Percentiles rank a stretch among this genome's conserved stretches.
Conservation (phyloP, 2,113 vertebrate genomes). For the Aphelocoma coerulescens region DNA sequence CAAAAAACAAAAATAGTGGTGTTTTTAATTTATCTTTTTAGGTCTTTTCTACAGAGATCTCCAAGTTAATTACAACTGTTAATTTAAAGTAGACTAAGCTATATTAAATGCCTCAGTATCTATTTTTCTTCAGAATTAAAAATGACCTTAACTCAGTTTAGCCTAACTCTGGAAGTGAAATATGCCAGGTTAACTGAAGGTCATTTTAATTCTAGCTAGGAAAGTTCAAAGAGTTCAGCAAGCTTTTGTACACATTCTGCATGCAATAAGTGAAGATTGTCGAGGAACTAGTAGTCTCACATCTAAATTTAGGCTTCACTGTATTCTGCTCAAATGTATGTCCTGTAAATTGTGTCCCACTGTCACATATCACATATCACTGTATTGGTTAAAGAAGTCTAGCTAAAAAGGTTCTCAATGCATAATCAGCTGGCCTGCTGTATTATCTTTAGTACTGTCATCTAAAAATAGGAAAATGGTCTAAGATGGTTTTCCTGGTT, state of each 20-base stretch:
- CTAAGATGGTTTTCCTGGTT: background rate
- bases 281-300: background rate
- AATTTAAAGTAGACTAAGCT: constrained; percentile 5
- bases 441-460: background rate
- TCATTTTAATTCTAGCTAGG: background rate
- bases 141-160: constrained; percentile 25
- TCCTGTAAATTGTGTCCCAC: background rate
- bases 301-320: background rate
- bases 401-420: background rate
- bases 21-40: background rate
- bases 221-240: background rate
- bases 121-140: constrained; percentile 38
- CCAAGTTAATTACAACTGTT: constrained; percentile 14
- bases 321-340: background rate
- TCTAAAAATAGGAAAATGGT: background rate
- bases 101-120: background rate
- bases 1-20: background rate
- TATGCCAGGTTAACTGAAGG: background rate
- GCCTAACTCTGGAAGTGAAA: background rate
- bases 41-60: background rate
- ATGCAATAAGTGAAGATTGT: background rate
- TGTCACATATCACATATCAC: background rate
- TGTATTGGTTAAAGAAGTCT: background rate
- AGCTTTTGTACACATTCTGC: background rate
- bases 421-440: background rate